These are phyloP conservation scores for Lanius collurio DNA, from an alignment of 2,113 vertebrate genomes.

Conservation along the genomic window DNA sequence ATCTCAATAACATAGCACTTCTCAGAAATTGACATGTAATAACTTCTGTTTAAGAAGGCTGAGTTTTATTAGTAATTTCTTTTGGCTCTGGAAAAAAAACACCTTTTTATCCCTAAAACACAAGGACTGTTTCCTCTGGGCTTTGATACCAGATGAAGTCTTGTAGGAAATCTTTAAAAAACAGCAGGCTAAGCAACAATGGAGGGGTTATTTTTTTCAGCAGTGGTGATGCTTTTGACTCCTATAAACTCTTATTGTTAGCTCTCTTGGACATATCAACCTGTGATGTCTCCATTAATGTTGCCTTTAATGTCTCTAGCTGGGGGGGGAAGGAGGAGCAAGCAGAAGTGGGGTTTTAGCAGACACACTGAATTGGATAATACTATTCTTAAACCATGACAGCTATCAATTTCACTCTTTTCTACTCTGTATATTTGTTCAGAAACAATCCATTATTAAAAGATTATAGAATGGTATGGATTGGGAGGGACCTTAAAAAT, in stretches of 20 bases:
- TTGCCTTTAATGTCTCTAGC: not conserved
- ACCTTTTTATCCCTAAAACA: not conserved
- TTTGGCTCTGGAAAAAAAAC: not conserved
- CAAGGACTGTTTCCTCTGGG: not conserved
- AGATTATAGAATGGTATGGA: not conserved
- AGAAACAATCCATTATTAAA: not conserved
- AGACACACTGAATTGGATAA: not conserved
- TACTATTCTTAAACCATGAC: not conserved
- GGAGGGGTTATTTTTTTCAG: not conserved
- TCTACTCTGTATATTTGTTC: not conserved
- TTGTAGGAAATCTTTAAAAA: not conserved
- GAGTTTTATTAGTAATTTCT: not conserved
- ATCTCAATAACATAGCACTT: not conserved
- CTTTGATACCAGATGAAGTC: not conserved
- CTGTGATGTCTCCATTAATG: not conserved
- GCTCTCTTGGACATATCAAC: not conserved
- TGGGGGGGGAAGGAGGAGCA: not conserved
- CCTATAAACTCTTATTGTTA: not conserved
- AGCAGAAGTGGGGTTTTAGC: not conserved
- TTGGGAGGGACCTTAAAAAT: not conserved
- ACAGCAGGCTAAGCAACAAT: not conserved
- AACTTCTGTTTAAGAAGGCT: not conserved
- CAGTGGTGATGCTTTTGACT: not conserved
- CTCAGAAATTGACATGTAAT: not conserved
- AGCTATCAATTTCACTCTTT: not conserved